These are phyloP conservation scores for Anguilla marmorata DNA, from an alignment of 2,797 vertebrate species.

Conservation along the genomic window DNA sequence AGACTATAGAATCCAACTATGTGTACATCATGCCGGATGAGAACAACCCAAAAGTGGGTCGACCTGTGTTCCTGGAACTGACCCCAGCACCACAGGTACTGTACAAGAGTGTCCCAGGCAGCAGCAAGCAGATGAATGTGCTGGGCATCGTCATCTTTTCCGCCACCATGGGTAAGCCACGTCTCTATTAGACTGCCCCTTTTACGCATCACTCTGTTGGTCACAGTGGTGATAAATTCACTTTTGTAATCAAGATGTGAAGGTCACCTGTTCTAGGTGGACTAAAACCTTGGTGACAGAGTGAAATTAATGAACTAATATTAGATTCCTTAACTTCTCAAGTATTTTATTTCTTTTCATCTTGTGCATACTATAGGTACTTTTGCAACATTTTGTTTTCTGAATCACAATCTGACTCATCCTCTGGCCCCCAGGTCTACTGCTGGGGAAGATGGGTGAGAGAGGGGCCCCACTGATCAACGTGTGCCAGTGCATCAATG, in stretches of 20 bases:
- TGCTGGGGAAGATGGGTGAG: constrained; percentile 86
- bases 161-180: constrained; percentile 80
- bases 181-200: neutral
- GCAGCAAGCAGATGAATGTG: constrained; percentile 87
- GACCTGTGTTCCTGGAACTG: constrained; percentile 77
- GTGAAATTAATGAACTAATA: too few relatives aligned
- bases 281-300: neutral
- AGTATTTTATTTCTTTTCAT: neutral
- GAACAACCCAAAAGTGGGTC: constrained; percentile 65
- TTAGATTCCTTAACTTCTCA: too few relatives aligned
- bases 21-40: constrained; percentile 80
- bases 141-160: constrained; percentile 90
- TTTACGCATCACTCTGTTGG: neutral
- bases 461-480: constrained; percentile 80
- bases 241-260: neutral
- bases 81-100: constrained; percentile 76
- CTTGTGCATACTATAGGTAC: neutral
- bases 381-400: neutral
- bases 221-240: neutral
- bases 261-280: neutral
- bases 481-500: constrained; percentile 88
- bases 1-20: constrained; percentile 67
- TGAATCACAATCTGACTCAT: neutral
- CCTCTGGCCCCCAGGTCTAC: constrained; percentile 68
- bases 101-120: constrained; percentile 79